Conservation (phyloP, 2,113 vertebrate genomes). For the Chaetorhynchus papuensis region DNA sequence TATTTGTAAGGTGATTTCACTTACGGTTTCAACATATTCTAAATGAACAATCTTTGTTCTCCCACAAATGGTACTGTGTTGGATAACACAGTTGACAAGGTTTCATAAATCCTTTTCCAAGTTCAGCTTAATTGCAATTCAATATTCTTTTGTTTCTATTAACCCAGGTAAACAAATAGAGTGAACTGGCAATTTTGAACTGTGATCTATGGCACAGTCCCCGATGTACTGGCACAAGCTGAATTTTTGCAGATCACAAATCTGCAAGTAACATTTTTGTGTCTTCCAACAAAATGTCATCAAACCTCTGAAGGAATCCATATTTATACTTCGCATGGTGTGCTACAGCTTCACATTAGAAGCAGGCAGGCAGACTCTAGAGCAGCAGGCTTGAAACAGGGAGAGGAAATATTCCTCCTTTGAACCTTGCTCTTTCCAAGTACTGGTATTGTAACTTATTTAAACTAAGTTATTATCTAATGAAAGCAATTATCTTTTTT, state of each 20-base stretch:
- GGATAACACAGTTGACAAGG: constrained; percentile 48
- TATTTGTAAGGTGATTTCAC: constrained; percentile 63
- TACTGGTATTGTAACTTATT: background rate
- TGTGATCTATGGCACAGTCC: constrained; percentile 53
- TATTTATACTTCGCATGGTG: constrained; percentile 27
- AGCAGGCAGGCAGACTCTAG: constrained; percentile 8
- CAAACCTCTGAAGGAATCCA: constrained; percentile 43
- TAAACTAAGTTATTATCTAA: background rate
- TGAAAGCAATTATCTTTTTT: background rate
- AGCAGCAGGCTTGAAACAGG: constrained; percentile 5
- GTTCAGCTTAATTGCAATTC: constrained; percentile 44
- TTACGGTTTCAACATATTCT: constrained; percentile 48
- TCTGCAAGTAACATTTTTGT: constrained; percentile 51
- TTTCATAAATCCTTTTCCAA: constrained; percentile 59
- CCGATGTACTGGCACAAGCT: background rate
- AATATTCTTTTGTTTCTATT: constrained; percentile 56
- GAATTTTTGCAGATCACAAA: constrained; percentile 72
- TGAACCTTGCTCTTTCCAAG: background rate
- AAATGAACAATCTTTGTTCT: constrained; percentile 52
- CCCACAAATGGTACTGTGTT: constrained; percentile 41
- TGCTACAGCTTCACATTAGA: background rate
- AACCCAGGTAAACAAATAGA: constrained; percentile 64
- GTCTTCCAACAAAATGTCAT: constrained; percentile 70
- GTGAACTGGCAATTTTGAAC: constrained; percentile 48
- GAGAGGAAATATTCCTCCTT: background rate